Base-by-base conservation (phyloP, 2,797 vertebrate species). In the Sebastes diaconus region DNA sequence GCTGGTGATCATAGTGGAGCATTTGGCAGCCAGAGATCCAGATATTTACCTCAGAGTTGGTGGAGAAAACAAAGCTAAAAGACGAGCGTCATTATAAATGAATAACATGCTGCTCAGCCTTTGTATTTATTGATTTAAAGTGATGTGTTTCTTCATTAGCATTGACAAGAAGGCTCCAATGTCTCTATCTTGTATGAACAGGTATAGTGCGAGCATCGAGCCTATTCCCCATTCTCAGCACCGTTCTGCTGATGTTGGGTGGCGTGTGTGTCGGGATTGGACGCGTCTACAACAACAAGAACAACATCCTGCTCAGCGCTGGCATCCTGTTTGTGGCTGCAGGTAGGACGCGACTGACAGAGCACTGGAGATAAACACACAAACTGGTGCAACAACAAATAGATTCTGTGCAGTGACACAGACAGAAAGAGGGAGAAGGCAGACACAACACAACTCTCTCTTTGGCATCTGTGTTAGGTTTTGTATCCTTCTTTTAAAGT, bases 291-390 rank as follows among this genome's bases (percentile, higher is more conserved):
- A 98, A 94, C 92, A 95, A 94, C 89, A 97, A 95, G 88, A 98
- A 98, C 94, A 99, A 97, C 95, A 97, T 99, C 73, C 96, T 99
- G 80, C 97, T 99, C 86, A 98, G 97, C 0, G 97, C 97, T 2
- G 98, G 98, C 84, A 99, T 99, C 90, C 96, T 99, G 90, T 99
- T 99, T 68, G 98, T 99, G 86, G 97, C 97, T 50, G 98, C 98
- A 95, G 98, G 98, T 99, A 94, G 42, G 73, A 74, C 3, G 2
- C 60, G 24, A 24, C 30, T 61, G 61, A 71, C 68, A 52, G 64
- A 7, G 1, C 24, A n/a, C 29, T 5, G 46, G 59, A 68, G 32
- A 77, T n/a, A 72, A 52, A 75, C 12, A 81, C 65, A 74, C 14
- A 42, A 59, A 77, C 25, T 27, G 36, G 22, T 18, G 5, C 8